Evolutionary conservation across 2,888 invertebrate species (phyloP).

Genomic region (Spatulosminthurus flaviceps): DNA sequence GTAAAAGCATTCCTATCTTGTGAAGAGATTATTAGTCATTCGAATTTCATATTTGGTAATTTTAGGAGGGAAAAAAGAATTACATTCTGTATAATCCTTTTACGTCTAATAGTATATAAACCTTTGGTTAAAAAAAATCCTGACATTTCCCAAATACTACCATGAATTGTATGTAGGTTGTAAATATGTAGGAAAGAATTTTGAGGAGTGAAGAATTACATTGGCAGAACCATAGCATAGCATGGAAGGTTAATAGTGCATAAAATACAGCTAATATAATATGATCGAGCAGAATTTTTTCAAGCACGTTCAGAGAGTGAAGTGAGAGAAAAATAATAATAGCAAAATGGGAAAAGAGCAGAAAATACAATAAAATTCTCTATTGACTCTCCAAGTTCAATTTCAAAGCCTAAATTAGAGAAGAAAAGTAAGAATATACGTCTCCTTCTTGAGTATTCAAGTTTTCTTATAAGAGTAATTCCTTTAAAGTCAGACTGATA

Average conservation of each 20-base stretch:
- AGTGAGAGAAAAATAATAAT: too few species aligned
- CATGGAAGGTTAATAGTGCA: constrained; percentile 30
- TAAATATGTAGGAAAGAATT: neutral
- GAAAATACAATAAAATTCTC: neutral
- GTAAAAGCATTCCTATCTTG: neutral
- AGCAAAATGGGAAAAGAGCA: too few species aligned
- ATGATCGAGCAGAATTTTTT: constrained; percentile 16
- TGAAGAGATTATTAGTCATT: constrained; percentile 16
- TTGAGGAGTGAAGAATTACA: too few species aligned
- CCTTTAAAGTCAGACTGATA: too few species aligned
- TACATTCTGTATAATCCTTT: neutral
- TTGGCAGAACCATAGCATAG: too few species aligned
- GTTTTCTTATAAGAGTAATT: too few species aligned
- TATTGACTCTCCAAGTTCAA: constrained; percentile 5
- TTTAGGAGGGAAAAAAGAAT: neutral
- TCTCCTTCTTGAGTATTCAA: neutral
- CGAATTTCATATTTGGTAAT: constrained; percentile 13
- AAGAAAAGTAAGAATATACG: neutral
- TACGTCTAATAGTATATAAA: too few species aligned
- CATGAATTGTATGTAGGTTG: too few species aligned
- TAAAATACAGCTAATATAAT: constrained; percentile 15
- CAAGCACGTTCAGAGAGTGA: neutral
- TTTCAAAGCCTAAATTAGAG: constrained; percentile 14
- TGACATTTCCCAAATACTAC: too few species aligned
- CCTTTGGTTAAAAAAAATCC: too few species aligned